Percentiles rank a stretch among this genome's conserved stretches.
Evolutionary conservation across 2,888 invertebrate genomes (phyloP).

Genomic region (Drosophila greeni): DNA sequence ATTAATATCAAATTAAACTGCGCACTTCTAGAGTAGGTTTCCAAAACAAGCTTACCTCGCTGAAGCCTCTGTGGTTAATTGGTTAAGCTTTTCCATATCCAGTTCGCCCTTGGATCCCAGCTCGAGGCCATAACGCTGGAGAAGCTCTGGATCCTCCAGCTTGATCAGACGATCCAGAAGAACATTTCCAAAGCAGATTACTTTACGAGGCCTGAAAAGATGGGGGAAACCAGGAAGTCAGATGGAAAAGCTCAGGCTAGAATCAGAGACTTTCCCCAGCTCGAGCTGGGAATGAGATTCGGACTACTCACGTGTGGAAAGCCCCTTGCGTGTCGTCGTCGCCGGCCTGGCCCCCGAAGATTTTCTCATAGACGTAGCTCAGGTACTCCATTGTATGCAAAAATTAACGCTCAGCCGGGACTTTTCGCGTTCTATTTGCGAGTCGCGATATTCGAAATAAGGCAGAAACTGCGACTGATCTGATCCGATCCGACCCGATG

Average conservation of each 20-base stretch:
- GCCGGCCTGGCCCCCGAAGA: constrained; percentile 46
- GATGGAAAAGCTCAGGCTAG: background rate
- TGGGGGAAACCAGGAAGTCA: background rate
- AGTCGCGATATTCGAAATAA: background rate
- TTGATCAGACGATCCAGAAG: constrained; percentile 74
- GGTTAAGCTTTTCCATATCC: constrained; percentile 64
- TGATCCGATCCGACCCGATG: constrained; percentile 15
- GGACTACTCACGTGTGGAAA: constrained; percentile 59
- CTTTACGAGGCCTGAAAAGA: constrained; percentile 67
- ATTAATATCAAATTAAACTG: background rate
- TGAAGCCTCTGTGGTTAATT: constrained; percentile 63
- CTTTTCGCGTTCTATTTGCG: constrained; percentile 36
- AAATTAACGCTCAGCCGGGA: constrained; percentile 30
- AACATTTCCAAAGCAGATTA: constrained; percentile 78
- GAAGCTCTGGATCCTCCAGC: constrained; percentile 66
- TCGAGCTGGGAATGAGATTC: constrained; percentile 15
- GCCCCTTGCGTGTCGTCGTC: constrained; percentile 34
- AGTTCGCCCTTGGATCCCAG: constrained; percentile 75
- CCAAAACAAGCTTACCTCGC: constrained; percentile 45
- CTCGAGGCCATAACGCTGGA: constrained; percentile 68
- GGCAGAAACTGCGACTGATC: constrained; percentile 5
- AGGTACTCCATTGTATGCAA: constrained; percentile 68
- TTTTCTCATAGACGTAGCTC: constrained; percentile 59
- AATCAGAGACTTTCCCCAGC: background rate
- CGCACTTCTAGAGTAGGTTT: background rate